These are phyloP conservation scores for Cherax destructor DNA, from an alignment of 1,140 invertebrate species.

Conservation along the genomic window DNA sequence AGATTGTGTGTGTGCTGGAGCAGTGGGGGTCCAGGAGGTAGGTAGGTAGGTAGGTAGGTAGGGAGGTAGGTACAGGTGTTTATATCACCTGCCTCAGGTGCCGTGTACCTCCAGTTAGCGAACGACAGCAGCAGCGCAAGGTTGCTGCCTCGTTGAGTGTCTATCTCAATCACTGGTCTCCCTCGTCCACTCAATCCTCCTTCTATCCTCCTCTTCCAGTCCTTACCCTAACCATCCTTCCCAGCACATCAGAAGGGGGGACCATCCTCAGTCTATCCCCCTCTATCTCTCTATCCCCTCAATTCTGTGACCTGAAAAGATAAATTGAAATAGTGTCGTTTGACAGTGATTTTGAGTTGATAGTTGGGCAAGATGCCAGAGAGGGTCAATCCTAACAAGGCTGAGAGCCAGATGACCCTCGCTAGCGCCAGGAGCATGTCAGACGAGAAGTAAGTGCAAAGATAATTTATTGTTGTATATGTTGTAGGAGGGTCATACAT, in stretches of 20 bases:
- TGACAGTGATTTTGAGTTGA: background rate
- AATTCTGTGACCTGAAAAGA: no score
- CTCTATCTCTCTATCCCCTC: no score
- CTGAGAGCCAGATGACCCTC: constrained; percentile 70
- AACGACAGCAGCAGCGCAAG: no score
- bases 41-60: no score
- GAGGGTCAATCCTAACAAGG: constrained; percentile 70
- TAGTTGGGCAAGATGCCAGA: constrained; percentile 58
- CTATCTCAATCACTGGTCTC: background rate
- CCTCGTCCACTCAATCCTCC: no score
- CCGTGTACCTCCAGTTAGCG: background rate
- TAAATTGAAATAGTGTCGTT: no score
- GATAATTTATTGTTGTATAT: background rate
- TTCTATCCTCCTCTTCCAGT: no score
- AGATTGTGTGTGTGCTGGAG: background rate
- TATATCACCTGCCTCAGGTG: background rate
- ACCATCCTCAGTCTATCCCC: no score
- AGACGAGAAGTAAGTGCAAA: constrained; percentile 65
- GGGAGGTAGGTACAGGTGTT: background rate
- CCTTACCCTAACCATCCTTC: no score
- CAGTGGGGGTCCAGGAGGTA: background rate
- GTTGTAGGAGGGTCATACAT: background rate
- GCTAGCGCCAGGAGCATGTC: constrained; percentile 68
- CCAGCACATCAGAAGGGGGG: no score
- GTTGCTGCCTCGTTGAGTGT: background rate